These are phyloP conservation scores for Acyrthosiphon pisum DNA, from an alignment of 1,140 invertebrate genomes.

Conservation along the genomic window DNA sequence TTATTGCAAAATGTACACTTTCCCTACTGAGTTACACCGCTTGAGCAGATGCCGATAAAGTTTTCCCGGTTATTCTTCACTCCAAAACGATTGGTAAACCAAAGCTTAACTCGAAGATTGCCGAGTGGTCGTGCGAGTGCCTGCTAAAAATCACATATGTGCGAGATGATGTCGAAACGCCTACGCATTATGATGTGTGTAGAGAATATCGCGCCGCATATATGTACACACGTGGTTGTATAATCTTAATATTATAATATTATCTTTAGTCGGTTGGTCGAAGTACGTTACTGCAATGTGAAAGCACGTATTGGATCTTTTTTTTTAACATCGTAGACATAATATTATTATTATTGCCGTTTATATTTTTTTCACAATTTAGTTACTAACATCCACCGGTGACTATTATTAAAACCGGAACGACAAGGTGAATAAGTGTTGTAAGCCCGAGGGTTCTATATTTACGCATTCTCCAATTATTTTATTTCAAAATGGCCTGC, in stretches of 20 bases:
- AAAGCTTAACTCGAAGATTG: neutral
- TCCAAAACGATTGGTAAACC: neutral
- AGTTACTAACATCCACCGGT: neutral
- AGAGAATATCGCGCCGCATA: neutral
- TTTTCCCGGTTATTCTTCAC: neutral
- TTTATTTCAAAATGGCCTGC: neutral
- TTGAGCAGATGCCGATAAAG: neutral
- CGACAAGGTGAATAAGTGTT: neutral
- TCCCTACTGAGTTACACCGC: neutral
- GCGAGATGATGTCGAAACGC: neutral
- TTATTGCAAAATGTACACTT: too few relatives aligned
- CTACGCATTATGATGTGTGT: neutral
- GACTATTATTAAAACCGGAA: slow-evolving; percentile 1
- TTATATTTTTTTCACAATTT: neutral
- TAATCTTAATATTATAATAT: neutral
- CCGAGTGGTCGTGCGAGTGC: too few relatives aligned
- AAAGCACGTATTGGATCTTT: neutral
- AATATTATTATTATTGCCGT: neutral
- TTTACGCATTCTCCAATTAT: neutral
- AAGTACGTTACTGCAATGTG: neutral
- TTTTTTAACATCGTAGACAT: neutral
- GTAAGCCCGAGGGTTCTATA: neutral
- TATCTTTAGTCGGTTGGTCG: neutral
- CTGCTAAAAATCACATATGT: neutral
- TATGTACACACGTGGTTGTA: neutral